Base-by-base conservation (phyloP, 2,797 vertebrate species). In the Sandelia bainsii region DNA sequence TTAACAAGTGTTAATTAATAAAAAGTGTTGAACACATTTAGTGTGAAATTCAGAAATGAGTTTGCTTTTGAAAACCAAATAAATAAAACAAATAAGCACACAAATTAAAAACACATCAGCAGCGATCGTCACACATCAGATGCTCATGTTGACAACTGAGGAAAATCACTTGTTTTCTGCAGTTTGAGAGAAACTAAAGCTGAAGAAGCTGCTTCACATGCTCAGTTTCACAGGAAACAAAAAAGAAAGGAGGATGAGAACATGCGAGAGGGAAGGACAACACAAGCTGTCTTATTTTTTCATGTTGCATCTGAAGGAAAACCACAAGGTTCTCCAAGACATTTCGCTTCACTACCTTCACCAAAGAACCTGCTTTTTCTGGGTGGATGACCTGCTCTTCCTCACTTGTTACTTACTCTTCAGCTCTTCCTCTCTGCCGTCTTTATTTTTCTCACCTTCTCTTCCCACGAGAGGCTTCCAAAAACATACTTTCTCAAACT, bases 401-500 rank as follows among this genome's bases (percentile, higher is more conserved):
- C 54, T 80, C 82, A 75, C 88, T 83, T 69, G 63, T 87, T 89
- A 87, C 78, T 89, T 82, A 89, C 90, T 89, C 72, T 22, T 73
- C 72, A 49, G 51, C 80, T 81, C 77, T 80, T 69, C 64, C 80
- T 73, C 71, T 32, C 49, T 46, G 42, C 62, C 68, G 60, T 25
- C 75, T 62, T 77, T 34, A 69, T 72, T 87, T 86, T 85, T 86
- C 87, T 87, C 88, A 84, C 88, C 86, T 73, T 66, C 62, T 69
- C 54, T 79, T 84, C 78, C 86, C 27, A 46, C 2, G 42, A 63
- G 86, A 88, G 58, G 64, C 81, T 58, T 78, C 70, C 83, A 84
- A 87, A 91, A 90, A 91, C 84, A 85, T 17, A 80, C 81, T 86
- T 85, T 75, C 75, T 56, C 74, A 82, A 88, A 76, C 85, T 75